Base-by-base conservation (phyloP, 2,113 vertebrate genomes). In the Vicugna pacos region DNA sequence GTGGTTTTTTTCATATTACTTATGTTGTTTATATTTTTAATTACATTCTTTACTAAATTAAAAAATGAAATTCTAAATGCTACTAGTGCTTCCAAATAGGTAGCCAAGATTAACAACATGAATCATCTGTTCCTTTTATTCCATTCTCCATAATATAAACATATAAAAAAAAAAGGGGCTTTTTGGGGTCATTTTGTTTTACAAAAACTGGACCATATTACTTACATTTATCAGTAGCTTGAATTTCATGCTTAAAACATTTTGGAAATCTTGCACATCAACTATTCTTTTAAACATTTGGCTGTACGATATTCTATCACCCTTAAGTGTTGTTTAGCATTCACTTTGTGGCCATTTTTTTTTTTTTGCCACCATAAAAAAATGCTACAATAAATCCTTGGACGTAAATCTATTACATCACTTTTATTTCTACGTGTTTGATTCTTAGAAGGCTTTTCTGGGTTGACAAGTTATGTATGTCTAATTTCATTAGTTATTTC, bases 61-160 rank as follows among this genome's bases (percentile, higher is more conserved):
- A 79, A 81, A 91, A 77, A 75, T 64, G 13, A 64, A 79, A 82
- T 91, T 95, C 73, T 89, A 86, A 89, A 87, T 56, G 56, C 35
- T 58, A 92, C 26, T 65, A 16, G 46, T 90, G 1, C 80, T 69
- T 93, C 75, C 80, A 93, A 93, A 80, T 38, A 89, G 60, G 16
- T 65, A 24, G 60, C 8, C 32, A 17, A 90, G 83, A 95, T 93
- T 6, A 87, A 35, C 28, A 93, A 35, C 38, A 54, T 28, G 22
- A 86, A 54, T 1, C 16, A 52, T 22, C 14, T 54, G 15, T 64
- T 38, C 32, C 65, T 81, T 72, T 13, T 15, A 46, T 93, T 65
- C 56, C 42, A 17, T 60, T 91, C 50, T 81, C 46, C 5, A 6
- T 46, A 48, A 84, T 52, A 60, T 26, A 87, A 48, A 93, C 22